These are phyloP conservation scores for Mesembrinibis cayennensis DNA, from an alignment of 2,113 vertebrate genomes.

Conservation along the genomic window DNA sequence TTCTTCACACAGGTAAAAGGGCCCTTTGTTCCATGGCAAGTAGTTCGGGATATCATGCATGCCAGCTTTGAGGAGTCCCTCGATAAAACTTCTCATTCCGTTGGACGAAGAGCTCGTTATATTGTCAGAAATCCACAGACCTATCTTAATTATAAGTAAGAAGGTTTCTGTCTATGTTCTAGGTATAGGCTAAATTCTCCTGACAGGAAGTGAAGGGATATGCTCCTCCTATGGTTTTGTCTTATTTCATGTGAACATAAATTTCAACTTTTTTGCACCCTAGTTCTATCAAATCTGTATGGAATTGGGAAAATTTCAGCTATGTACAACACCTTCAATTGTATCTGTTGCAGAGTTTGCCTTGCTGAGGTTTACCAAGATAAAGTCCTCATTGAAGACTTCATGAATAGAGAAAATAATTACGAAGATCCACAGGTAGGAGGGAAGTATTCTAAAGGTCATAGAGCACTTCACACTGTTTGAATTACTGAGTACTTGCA, in stretches of 20 bases:
- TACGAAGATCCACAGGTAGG: slow-evolving; percentile 84
- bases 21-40: slow-evolving; percentile 88
- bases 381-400: slow-evolving; percentile 80
- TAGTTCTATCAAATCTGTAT: not conserved
- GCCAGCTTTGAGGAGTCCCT: slow-evolving; percentile 86
- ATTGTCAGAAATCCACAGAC: slow-evolving; percentile 94
- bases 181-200: not conserved
- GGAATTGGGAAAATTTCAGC: not conserved
- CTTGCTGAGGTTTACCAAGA: slow-evolving; percentile 94
- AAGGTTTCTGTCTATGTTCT: not conserved
- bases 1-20: slow-evolving; percentile 81
- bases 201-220: not conserved
- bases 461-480: not conserved
- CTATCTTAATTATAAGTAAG: slow-evolving; percentile 91
- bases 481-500: not conserved
- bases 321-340: not conserved
- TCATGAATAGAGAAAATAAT: slow-evolving; percentile 80
- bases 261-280: not conserved
- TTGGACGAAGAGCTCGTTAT: slow-evolving; percentile 88
- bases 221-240: not conserved
- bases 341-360: slow-evolving; percentile 82
- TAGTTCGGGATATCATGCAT: slow-evolving; percentile 91
- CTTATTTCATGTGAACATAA: not conserved
- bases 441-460: not conserved
- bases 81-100: slow-evolving; percentile 92